A percentile compares a stretch with the other conserved stretches of the same genome.
These are phyloP conservation scores for Hirtodrosophila duncani DNA, from an alignment of 2,888 invertebrate species.

Conservation along the genomic window DNA sequence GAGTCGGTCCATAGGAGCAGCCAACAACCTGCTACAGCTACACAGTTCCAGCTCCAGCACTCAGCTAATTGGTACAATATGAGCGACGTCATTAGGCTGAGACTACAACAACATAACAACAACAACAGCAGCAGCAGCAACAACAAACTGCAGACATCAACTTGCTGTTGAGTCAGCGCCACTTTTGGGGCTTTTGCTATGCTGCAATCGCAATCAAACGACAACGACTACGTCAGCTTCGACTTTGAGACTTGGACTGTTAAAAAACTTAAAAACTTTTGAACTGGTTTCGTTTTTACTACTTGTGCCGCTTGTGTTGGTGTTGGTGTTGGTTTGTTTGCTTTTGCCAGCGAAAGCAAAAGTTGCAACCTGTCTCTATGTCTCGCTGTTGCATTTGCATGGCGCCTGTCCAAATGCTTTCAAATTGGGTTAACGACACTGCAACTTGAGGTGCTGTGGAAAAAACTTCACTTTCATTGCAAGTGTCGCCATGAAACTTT, in stretches of 20 bases:
- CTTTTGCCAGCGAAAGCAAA: conserved; percentile 65
- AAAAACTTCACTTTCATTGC: conserved; percentile 53
- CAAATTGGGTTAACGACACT: conserved; percentile 75
- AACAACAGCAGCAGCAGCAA: conserved; percentile 1
- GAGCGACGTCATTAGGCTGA: conserved; percentile 33
- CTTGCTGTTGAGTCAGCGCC: conserved; percentile 40
- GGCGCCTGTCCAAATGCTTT: conserved; percentile 64
- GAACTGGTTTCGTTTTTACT: conserved; percentile 55
- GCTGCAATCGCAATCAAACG: conserved; percentile 55
- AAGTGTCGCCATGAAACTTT: conserved; percentile 55
- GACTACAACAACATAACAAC: too few species aligned
- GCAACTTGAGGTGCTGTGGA: conserved; percentile 56
- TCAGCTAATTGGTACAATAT: conserved; percentile 48
- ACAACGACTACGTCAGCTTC: conserved; percentile 4
- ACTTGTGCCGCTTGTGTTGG: background rate
- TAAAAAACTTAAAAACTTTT: conserved; percentile 63
- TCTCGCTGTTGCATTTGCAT: conserved; percentile 57
- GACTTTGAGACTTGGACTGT: conserved; percentile 26
- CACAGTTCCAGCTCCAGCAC: conserved; percentile 5
- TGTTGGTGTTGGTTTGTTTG: conserved; percentile 1
- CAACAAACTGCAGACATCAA: conserved; percentile 9
- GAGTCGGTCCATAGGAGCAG: background rate
- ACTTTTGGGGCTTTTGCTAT: conserved; percentile 27
- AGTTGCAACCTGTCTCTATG: conserved; percentile 60
- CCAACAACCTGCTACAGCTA: background rate